Evolutionary conservation across 1,140 invertebrate species (phyloP).

Genomic region (Pogonomyrmex californicus): DNA sequence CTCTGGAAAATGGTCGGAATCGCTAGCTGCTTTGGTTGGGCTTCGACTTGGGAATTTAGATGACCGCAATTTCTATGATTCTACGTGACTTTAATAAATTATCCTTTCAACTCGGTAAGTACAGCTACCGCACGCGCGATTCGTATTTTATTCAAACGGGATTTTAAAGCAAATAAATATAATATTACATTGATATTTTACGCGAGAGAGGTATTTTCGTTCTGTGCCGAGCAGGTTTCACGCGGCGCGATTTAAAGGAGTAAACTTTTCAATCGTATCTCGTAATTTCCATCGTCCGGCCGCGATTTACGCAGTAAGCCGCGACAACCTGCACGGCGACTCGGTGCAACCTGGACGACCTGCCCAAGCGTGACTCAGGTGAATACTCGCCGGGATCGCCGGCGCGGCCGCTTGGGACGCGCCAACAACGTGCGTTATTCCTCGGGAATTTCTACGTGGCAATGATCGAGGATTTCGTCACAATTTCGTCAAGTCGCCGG

Average conservation of each 20-base stretch:
- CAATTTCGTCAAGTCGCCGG: background rate
- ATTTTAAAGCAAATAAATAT: background rate
- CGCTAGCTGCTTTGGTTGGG: background rate
- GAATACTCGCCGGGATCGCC: conserved; percentile 42
- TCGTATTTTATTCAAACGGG: background rate
- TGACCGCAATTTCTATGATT: background rate
- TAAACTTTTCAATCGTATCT: conserved; percentile 12
- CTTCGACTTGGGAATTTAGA: background rate
- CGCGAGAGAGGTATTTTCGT: background rate
- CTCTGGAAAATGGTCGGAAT: background rate
- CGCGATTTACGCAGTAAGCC: conserved; percentile 22
- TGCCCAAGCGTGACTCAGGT: conserved; percentile 59
- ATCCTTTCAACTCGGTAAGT: background rate
- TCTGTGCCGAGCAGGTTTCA: background rate
- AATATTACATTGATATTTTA: background rate
- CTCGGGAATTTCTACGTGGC: conserved; percentile 3
- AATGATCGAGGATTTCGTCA: background rate
- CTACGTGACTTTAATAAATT: background rate
- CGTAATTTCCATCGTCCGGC: background rate
- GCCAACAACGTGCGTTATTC: conserved; percentile 27
- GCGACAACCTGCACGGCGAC: conserved; percentile 56
- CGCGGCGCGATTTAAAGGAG: background rate
- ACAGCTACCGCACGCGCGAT: background rate
- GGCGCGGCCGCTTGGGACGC: conserved; percentile 1
- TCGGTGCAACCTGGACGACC: conserved; percentile 47